Evolutionary conservation across 2,113 vertebrate species (phyloP).

Genomic region (Rhinopomastus cyanomelas): DNA sequence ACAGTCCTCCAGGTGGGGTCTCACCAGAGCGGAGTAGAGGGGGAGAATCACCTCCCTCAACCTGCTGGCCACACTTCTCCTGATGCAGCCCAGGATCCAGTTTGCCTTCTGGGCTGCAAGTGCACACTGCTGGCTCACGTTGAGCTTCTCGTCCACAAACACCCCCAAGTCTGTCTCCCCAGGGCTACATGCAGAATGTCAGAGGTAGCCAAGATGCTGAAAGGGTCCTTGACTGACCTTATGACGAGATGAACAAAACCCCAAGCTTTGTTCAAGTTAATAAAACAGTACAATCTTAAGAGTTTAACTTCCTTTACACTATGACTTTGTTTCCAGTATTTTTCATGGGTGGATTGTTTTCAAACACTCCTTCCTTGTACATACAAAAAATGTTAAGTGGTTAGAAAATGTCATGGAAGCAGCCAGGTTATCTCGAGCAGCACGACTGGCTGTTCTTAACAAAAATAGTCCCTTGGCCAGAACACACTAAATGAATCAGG

Average conservation of each 20-base stretch:
- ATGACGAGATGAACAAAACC: background rate
- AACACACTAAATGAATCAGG: constrained; percentile 42
- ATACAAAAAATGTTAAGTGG: constrained; percentile 41
- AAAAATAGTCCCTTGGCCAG: constrained; percentile 48
- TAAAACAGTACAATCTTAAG: background rate
- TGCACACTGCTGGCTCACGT: too few relatives aligned
- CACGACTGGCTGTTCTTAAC: constrained; percentile 27
- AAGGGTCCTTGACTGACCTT: background rate
- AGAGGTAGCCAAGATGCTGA: background rate
- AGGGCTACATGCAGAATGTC: too few relatives aligned
- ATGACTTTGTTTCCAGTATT: background rate
- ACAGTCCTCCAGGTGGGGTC: too few relatives aligned
- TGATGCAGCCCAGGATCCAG: too few relatives aligned
- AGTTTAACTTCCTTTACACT: background rate
- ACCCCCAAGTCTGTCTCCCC: too few relatives aligned
- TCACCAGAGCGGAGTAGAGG: too few relatives aligned
- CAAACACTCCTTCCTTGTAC: background rate
- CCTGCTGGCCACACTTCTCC: too few relatives aligned
- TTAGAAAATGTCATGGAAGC: background rate
- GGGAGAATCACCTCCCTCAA: too few relatives aligned
- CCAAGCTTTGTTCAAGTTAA: background rate
- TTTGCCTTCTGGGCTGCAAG: too few relatives aligned
- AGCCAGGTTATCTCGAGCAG: constrained; percentile 27
- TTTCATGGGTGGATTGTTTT: constrained; percentile 37
- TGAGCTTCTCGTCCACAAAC: too few relatives aligned